These are phyloP conservation scores for Oxyura jamaicensis DNA, from an alignment of 2,113 vertebrate species.

Conservation along the genomic window DNA sequence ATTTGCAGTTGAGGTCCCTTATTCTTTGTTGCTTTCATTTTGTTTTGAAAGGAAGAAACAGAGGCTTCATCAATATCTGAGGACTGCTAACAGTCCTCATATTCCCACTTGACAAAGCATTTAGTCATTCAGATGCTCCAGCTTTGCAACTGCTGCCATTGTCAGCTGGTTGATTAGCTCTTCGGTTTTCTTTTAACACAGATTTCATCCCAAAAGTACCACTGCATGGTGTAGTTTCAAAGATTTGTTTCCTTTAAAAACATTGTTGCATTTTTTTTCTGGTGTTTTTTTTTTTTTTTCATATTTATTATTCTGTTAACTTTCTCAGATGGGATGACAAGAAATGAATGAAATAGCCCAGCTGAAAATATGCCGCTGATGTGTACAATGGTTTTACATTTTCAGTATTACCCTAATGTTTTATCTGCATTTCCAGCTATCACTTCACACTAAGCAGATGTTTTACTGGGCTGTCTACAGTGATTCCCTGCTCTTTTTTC, in stretches of 20 bases:
- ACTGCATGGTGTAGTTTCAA: background rate
- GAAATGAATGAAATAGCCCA: background rate
- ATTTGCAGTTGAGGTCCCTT: background rate
- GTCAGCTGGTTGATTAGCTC: background rate
- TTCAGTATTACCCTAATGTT: background rate
- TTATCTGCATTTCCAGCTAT: conserved; percentile 5
- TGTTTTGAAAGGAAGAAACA: background rate
- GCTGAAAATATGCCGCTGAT: background rate
- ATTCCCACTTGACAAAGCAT: background rate
- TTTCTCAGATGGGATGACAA: background rate
- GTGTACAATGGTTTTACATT: background rate
- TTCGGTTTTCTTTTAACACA: background rate
- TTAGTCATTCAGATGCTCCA: background rate
- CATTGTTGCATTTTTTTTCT: background rate
- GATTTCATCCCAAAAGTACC: background rate
- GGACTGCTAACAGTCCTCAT: background rate
- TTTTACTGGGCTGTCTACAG: background rate
- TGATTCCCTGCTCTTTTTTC: background rate
- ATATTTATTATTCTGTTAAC: background rate
- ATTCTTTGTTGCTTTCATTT: background rate
- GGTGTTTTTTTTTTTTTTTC: background rate
- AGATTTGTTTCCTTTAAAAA: background rate
- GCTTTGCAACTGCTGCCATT: background rate
- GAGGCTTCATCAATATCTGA: background rate
- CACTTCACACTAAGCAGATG: background rate